Percentiles rank a stretch among this genome's conserved stretches.
Evolutionary conservation across 2,888 invertebrate genomes (phyloP).

Genomic region (Hipparchia sbordonii): DNA sequence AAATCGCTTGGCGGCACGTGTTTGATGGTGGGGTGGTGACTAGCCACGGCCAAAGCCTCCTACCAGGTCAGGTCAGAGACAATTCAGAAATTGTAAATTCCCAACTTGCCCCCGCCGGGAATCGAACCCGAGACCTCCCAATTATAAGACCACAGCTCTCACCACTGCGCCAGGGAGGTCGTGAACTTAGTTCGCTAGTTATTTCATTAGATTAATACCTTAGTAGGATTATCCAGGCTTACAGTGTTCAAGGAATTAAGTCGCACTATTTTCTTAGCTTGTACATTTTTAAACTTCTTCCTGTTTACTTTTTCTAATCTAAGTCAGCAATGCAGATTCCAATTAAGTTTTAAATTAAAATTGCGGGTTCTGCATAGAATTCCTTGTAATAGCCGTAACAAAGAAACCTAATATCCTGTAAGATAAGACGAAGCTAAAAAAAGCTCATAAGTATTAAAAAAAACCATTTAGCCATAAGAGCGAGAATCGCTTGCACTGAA

Average conservation of each 20-base stretch:
- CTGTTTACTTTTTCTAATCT: constrained; percentile 21
- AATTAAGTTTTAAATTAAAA: constrained; percentile 41
- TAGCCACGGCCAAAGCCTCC: no score
- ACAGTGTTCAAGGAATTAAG: not conserved
- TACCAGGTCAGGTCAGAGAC: no score
- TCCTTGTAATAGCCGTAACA: constrained; percentile 36
- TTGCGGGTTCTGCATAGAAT: constrained; percentile 31
- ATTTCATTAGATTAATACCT: no score
- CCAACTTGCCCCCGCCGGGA: no score
- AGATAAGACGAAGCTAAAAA: constrained; percentile 41
- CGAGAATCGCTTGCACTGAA: constrained; percentile 38
- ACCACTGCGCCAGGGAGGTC: no score
- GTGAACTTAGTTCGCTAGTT: no score
- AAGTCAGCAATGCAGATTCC: constrained; percentile 35
- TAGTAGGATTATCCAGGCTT: no score
- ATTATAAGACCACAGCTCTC: no score
- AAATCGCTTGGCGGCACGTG: no score
- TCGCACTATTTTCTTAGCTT: not conserved
- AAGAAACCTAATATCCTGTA: constrained; percentile 37
- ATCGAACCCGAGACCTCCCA: no score
- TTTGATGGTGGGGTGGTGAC: no score
- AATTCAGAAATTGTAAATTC: no score
- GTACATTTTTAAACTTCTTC: constrained; percentile 6
- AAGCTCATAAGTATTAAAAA: constrained; percentile 39
- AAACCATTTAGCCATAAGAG: constrained; percentile 34